Conservation (phyloP, 2,888 invertebrate species). For the Ornithoptera alexandrae region DNA sequence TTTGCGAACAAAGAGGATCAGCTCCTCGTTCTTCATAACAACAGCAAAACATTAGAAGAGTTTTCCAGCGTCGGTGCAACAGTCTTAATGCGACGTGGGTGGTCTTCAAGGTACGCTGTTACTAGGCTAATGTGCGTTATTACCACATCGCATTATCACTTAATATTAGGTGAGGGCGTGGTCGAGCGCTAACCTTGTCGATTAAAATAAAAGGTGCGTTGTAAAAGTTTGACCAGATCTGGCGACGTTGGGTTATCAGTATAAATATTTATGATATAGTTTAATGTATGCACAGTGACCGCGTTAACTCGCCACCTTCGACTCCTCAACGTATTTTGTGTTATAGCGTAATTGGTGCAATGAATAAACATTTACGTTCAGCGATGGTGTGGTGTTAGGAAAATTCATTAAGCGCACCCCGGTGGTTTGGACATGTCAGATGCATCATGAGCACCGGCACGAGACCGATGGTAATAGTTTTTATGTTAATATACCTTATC, state of each 20-base stretch:
- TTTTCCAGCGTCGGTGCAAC: no score
- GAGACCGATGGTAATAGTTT: conserved; percentile 2
- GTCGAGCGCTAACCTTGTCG: no score
- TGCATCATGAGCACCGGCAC: conserved; percentile 10
- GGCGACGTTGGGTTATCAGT: conserved; percentile 40
- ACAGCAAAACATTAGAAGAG: no score
- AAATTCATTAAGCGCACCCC: conserved; percentile 15
- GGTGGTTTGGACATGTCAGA: conserved; percentile 9
- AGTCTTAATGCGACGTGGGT: no score
- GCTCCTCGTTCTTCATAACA: no score
- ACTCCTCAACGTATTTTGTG: conserved; percentile 20
- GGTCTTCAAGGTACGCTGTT: no score
- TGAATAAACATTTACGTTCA: conserved; percentile 25
- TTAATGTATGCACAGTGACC: conserved; percentile 70
- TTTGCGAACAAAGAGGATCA: no score
- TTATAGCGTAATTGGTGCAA: conserved; percentile 25
- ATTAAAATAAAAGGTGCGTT: neutral
- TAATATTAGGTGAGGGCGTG: no score
- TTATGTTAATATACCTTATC: neutral
- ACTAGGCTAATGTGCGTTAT: no score
- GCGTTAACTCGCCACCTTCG: conserved; percentile 52
- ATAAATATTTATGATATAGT: conserved; percentile 54
- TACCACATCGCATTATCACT: no score
- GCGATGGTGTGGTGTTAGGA: conserved; percentile 16
- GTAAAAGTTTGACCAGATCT: conserved; percentile 29